Evolutionary conservation across 2,113 vertebrate species (phyloP).

Genomic region (Dicentrarchus labrax): DNA sequence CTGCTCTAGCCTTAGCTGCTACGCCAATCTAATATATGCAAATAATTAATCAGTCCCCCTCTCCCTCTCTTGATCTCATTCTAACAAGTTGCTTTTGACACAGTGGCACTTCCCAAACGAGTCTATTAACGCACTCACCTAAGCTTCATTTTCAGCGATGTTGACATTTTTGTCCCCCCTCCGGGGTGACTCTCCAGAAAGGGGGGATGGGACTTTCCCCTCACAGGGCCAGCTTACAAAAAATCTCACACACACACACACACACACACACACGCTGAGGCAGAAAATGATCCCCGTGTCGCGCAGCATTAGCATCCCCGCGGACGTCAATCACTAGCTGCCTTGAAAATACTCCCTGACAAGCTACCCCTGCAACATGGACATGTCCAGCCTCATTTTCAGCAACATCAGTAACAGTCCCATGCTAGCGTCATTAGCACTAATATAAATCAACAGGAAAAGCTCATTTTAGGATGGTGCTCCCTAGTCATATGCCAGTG

Average conservation of each 20-base stretch:
- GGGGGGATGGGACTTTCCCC: constrained; percentile 8
- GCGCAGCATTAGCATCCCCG: constrained; percentile 45
- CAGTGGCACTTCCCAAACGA: constrained; percentile 72
- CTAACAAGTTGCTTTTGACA: constrained; percentile 76
- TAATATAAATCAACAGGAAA: constrained; percentile 43
- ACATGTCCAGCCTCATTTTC: constrained; percentile 29
- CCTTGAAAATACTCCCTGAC: constrained; percentile 37
- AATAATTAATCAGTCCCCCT: constrained; percentile 65
- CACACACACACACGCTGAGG: constrained; percentile 4
- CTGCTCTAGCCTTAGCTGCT: constrained; percentile 40
- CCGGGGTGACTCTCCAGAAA: constrained; percentile 15
- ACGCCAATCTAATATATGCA: constrained; percentile 70
- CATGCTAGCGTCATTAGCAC: constrained; percentile 28
- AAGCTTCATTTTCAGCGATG: constrained; percentile 62
- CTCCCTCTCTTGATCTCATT: constrained; percentile 59
- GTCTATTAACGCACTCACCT: constrained; percentile 69
- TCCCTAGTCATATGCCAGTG: neutral
- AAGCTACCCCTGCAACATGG: constrained; percentile 20
- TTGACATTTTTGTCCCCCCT: constrained; percentile 65
- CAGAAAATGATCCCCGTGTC: constrained; percentile 47
- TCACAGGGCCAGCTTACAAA: neutral
- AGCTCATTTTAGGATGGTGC: constrained; percentile 3
- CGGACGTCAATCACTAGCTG: constrained; percentile 35
- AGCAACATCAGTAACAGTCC: constrained; percentile 18
- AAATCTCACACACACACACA: neutral